Conservation (phyloP, 1,140 invertebrate species). For the Leptonema lineaticorne region DNA sequence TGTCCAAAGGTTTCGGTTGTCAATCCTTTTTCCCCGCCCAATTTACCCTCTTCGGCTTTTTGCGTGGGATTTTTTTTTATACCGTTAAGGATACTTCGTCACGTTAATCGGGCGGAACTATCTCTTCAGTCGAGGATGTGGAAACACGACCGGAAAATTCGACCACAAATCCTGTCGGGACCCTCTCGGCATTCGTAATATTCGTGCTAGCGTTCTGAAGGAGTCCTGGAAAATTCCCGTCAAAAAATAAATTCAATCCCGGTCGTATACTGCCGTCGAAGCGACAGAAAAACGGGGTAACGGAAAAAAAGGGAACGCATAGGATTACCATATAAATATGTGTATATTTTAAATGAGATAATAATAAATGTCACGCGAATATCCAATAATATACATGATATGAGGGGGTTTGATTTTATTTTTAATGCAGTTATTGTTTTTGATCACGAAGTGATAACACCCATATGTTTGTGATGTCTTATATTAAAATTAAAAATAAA, state of each 20-base stretch:
- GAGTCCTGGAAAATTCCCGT: slow-evolving; percentile 1
- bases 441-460: too few species aligned
- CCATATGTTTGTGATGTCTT: too few species aligned
- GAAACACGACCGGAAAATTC: slow-evolving; percentile 30
- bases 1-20: slow-evolving; percentile 30
- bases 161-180: slow-evolving; percentile 25
- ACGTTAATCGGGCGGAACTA: slow-evolving; percentile 31
- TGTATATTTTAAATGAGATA: background rate
- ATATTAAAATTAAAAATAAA: too few species aligned
- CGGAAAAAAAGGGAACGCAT: background rate
- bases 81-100: slow-evolving; percentile 27
- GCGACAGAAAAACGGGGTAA: too few species aligned
- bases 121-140: slow-evolving; percentile 27
- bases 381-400: too few species aligned
- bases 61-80: slow-evolving; percentile 22
- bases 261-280: background rate
- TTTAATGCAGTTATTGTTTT: too few species aligned
- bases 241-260: slow-evolving; percentile 13
- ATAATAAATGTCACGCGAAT: too few species aligned
- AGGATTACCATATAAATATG: background rate
- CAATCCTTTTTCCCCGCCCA: slow-evolving; percentile 33
- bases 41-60: slow-evolving; percentile 37
- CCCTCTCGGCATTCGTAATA: slow-evolving; percentile 13
- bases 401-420: too few species aligned
- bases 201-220: slow-evolving; percentile 9